Evolutionary conservation across 2,797 vertebrate genomes (phyloP), one percentile per base, ranked within the genome.

Genomic region (Amphiprion clarkii): DNA sequence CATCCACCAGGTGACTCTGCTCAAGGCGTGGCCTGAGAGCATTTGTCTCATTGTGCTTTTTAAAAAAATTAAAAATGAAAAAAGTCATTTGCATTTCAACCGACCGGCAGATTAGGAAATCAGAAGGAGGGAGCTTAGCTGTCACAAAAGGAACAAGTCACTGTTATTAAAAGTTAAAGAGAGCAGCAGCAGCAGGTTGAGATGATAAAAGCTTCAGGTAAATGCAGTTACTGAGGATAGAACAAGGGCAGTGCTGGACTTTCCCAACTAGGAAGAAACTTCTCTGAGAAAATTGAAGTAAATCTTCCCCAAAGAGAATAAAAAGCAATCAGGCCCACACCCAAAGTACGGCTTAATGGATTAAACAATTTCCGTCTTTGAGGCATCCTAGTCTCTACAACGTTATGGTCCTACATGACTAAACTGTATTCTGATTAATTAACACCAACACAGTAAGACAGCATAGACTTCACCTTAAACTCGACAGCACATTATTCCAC

Each of bases 71-170:
- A 3, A 23, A 27, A 27, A 27, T 27, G 8, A 0, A 55, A 25
- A 23, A n/a, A 55, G 6, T 33, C 6, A 54, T 88, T 90, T 86
- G 72, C 76, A 90, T 89, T 85, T 73, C 53, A 87, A 90, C 68
- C 2, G 78, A 60, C 49, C 52, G 19, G 21, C 23, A 62, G 42
- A 67, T 71, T 48, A 40, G 39, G 57, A 69, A 62, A 10, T 40
- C 0, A 9, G 7, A 73, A 40, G 10, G 40, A 68, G 13, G 9
- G 53, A 55, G 67, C 8, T 44, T 5, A 0, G 44, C 0, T 58
- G 36, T 25, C 17, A n/a, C 13, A 36, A 36, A 36, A 36, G 33
- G 33, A 7, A 10, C 33, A 36, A 5, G 1, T 10, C 14, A n/a
- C 19, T 49, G 6, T 62, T 11, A 16, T 19, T 63, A 5, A 65